Evolutionary conservation across 1,140 invertebrate genomes (phyloP).

Genomic region (Brachionus asplanchnoidis): DNA sequence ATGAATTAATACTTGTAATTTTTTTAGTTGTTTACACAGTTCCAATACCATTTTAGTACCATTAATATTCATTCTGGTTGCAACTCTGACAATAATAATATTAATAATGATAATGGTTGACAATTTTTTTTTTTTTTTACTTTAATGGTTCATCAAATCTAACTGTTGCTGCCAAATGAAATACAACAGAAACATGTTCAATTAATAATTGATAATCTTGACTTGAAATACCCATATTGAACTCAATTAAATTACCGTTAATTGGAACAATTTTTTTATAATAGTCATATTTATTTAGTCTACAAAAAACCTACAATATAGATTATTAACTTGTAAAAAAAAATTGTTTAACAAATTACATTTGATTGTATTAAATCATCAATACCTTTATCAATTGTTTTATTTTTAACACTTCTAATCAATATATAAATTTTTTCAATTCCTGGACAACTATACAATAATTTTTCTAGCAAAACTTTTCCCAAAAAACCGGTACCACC

Average conservation of each 20-base stretch:
- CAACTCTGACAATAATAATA: too few species aligned
- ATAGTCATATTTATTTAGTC: slow-evolving; percentile 51
- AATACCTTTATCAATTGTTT: neutral
- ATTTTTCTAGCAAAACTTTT: slow-evolving; percentile 42
- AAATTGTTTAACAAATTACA: too few species aligned
- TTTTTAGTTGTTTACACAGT: slow-evolving; percentile 53
- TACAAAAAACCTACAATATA: neutral
- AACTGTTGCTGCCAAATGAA: slow-evolving; percentile 96
- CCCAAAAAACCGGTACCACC: slow-evolving; percentile 43
- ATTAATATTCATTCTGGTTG: slow-evolving; percentile 59
- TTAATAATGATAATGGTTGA: too few species aligned
- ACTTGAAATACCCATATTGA: slow-evolving; percentile 76
- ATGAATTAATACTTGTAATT: slow-evolving; percentile 50
- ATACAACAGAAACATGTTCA: slow-evolving; percentile 78
- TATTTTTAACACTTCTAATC: slow-evolving; percentile 6
- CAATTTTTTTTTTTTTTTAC: too few species aligned
- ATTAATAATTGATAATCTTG: slow-evolving; percentile 68
- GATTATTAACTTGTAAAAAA: too few species aligned
- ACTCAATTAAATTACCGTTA: slow-evolving; percentile 80
- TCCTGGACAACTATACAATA: slow-evolving; percentile 16
- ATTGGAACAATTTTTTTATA: slow-evolving; percentile 78
- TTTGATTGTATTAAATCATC: slow-evolving; percentile 7
- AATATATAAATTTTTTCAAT: slow-evolving; percentile 43
- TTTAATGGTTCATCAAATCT: slow-evolving; percentile 95
- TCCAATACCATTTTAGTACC: slow-evolving; percentile 57